A percentile compares a stretch with the other conserved stretches of the same genome.
Evolutionary conservation across 2,888 invertebrate genomes (phyloP).

Genomic region (Chloroclysta siterata): DNA sequence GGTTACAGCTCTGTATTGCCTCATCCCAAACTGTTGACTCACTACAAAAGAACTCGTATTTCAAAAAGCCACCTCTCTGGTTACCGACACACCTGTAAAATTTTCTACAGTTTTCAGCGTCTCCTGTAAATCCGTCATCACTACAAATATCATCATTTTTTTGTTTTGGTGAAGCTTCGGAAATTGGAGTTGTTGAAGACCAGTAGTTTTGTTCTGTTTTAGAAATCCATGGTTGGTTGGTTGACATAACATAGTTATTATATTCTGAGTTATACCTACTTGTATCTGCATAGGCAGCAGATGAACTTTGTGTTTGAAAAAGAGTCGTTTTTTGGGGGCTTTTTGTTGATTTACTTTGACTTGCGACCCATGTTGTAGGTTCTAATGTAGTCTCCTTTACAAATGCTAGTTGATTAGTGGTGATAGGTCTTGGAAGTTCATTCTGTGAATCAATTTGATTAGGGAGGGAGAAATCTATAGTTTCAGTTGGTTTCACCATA

Average conservation of each 20-base stretch:
- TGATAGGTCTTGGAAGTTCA: slow-evolving; percentile 69
- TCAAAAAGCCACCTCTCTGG: slow-evolving; percentile 86
- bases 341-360: slow-evolving; percentile 24
- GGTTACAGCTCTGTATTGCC: slow-evolving; percentile 88
- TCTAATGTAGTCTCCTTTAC: slow-evolving; percentile 35
- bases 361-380: slow-evolving; percentile 14
- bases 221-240: slow-evolving; percentile 15
- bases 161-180: slow-evolving; percentile 28
- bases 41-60: slow-evolving; percentile 90
- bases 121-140: slow-evolving; percentile 90
- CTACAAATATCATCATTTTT: slow-evolving; percentile 72
- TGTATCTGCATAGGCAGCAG: slow-evolving; percentile 9
- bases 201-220: slow-evolving; percentile 22
- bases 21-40: slow-evolving; percentile 93
- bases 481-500: slow-evolving; percentile 38
- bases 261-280: slow-evolving; percentile 16
- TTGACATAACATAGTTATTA: slow-evolving; percentile 12
- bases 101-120: slow-evolving; percentile 89
- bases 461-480: slow-evolving; percentile 50
- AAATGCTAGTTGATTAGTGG: slow-evolving; percentile 48
- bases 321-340: slow-evolving; percentile 13
- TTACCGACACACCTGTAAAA: slow-evolving; percentile 91
- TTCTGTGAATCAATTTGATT: slow-evolving; percentile 75
- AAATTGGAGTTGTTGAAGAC: slow-evolving; percentile 33
- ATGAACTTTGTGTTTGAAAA: slow-evolving; percentile 14